Evolutionary conservation across 1,140 invertebrate species (phyloP).

Genomic region (Cydia pomonella): DNA sequence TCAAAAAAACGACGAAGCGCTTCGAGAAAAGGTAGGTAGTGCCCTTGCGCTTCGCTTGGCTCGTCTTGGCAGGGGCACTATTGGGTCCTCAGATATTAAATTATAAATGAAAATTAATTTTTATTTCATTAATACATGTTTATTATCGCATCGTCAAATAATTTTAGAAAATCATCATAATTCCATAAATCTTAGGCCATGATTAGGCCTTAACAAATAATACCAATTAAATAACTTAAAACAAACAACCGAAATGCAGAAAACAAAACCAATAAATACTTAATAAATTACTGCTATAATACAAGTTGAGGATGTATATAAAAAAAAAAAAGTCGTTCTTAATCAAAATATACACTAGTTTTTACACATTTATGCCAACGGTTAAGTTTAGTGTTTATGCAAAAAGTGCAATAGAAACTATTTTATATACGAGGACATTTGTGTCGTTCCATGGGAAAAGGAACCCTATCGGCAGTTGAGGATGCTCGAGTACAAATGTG

Average conservation of each 20-base stretch:
- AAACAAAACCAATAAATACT: conserved; percentile 50
- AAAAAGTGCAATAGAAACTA: conserved; percentile 68
- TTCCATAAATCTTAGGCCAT: conserved; percentile 48
- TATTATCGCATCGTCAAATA: conserved; percentile 69
- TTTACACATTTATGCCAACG: conserved; percentile 76
- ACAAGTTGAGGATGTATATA: conserved; percentile 44
- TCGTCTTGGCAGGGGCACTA: too few species aligned
- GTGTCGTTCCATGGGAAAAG: background rate
- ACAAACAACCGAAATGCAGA: conserved; percentile 43
- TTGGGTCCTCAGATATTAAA: too few species aligned
- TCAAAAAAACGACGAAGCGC: too few species aligned
- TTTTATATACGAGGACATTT: conserved; percentile 25
- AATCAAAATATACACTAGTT: conserved; percentile 64
- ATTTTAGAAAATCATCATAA: conserved; percentile 55
- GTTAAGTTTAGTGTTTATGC: conserved; percentile 62
- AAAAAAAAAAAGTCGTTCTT: conserved; percentile 51
- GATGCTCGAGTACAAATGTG: background rate
- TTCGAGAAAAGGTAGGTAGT: too few species aligned
- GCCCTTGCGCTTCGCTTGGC: too few species aligned
- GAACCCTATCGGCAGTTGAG: background rate
- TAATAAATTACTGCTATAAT: conserved; percentile 40
- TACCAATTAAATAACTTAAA: conserved; percentile 43
- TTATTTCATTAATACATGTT: conserved; percentile 61
- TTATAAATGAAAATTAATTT: background rate
- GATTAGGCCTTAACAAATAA: conserved; percentile 57